phyloP scores from a whole-genome alignment of 2,113 vertebrate species.

The Zosterops borbonicus region DNA sequence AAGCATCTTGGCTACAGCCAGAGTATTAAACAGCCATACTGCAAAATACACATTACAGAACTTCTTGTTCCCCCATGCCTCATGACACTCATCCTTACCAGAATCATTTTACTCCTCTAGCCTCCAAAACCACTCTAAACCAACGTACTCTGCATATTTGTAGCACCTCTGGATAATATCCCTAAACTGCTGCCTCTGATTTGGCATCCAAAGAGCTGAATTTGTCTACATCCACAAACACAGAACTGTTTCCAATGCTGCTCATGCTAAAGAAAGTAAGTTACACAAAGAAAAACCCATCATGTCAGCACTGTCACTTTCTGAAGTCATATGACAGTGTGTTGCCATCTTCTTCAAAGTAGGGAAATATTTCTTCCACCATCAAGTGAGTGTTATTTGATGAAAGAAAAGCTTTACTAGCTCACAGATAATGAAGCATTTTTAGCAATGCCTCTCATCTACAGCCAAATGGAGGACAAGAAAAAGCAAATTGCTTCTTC shows the following conservation, averaged over 20 bases:
- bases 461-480: constrained; percentile 72
- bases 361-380: constrained; percentile 63
- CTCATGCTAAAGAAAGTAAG: constrained; percentile 32
- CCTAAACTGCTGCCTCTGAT: constrained; percentile 34
- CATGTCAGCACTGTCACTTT: constrained; percentile 59
- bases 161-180: constrained; percentile 32
- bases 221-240: constrained; percentile 6
- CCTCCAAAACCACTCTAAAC: constrained; percentile 48
- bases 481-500: constrained; percentile 59
- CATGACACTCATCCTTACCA: background rate
- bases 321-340: constrained; percentile 47
- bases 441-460: constrained; percentile 70
- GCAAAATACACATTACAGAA: background rate
- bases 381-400: constrained; percentile 75
- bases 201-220: constrained; percentile 46
- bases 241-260: constrained; percentile 29
- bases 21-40: background rate
- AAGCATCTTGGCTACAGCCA: background rate
- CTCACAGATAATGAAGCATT: constrained; percentile 66
- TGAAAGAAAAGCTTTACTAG: constrained; percentile 73
- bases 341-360: constrained; percentile 59
- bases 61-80: constrained; percentile 20
- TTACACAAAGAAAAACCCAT: constrained; percentile 25
- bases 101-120: background rate
- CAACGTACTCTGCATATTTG: constrained; percentile 9